Evolutionary conservation across 1,140 invertebrate genomes (phyloP).

Genomic region (Cyclargus thomasi): DNA sequence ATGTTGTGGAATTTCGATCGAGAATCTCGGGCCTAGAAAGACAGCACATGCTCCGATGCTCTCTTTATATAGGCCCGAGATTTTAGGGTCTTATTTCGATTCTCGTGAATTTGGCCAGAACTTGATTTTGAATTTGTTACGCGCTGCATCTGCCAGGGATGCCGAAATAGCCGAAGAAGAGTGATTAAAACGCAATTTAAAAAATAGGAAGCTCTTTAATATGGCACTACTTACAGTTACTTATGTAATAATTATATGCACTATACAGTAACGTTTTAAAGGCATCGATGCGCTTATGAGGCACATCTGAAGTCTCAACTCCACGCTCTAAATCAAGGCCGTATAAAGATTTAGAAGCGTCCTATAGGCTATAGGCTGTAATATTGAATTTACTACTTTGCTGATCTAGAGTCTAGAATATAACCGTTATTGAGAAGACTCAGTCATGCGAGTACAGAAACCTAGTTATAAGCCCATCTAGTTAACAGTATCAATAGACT

Average conservation of each 20-base stretch:
- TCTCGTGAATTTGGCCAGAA: too few species aligned
- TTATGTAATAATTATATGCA: constrained; percentile 33
- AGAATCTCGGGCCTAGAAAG: too few species aligned
- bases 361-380: neutral
- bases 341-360: constrained; percentile 13
- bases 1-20: too few species aligned
- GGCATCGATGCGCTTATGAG: constrained; percentile 23
- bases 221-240: constrained; percentile 72
- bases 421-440: neutral
- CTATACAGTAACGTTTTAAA: constrained; percentile 27
- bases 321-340: constrained; percentile 16
- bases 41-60: too few species aligned
- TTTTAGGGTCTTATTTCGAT: too few species aligned
- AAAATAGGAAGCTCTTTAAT: constrained; percentile 74
- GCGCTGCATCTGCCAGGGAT: too few species aligned
- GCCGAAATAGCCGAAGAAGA: too few species aligned
- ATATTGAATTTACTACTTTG: neutral
- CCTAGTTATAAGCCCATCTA: neutral
- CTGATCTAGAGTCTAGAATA: neutral
- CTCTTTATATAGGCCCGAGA: too few species aligned
- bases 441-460: neutral
- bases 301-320: constrained; percentile 14
- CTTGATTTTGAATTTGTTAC: too few species aligned
- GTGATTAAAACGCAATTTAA: constrained; percentile 40
- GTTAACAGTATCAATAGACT: too few species aligned